These are phyloP conservation scores for Drusus annulatus DNA, from an alignment of 1,140 invertebrate genomes.

Conservation along the genomic window DNA sequence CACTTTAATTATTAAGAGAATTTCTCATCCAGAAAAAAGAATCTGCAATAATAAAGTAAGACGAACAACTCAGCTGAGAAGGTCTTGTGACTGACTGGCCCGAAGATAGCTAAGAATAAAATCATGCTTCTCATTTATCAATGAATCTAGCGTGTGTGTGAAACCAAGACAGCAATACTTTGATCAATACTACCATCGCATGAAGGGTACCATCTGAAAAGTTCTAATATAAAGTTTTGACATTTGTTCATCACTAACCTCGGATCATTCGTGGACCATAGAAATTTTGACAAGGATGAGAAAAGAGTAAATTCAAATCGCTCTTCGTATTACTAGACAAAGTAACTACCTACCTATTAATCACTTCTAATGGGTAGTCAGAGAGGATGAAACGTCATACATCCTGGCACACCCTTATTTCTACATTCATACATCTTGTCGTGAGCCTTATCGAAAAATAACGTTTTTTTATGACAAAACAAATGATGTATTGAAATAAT, in stretches of 20 bases:
- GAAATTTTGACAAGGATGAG: background rate
- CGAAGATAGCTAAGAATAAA: constrained; percentile 61
- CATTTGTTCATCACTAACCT: background rate
- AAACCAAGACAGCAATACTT: constrained; percentile 62
- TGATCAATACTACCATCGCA: constrained; percentile 31
- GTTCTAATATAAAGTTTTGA: constrained; percentile 11
- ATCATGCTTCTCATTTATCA: constrained; percentile 1
- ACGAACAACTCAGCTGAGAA: constrained; percentile 68
- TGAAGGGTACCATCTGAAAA: constrained; percentile 6
- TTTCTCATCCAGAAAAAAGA: constrained; percentile 28
- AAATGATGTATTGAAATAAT: no score
- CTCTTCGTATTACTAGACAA: no score
- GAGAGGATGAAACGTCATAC: no score
- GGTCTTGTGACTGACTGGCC: constrained; percentile 69
- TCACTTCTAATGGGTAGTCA: no score
- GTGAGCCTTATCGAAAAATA: no score
- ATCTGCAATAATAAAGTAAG: background rate
- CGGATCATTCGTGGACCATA: background rate
- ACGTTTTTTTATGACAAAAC: no score
- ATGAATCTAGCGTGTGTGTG: constrained; percentile 66
- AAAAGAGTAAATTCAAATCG: no score
- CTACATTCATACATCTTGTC: no score
- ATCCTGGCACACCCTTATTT: no score
- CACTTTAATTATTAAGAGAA: background rate
- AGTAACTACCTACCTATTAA: no score